phyloP scores from a whole-genome alignment of 1,140 invertebrate genomes.

The Epicauta chinensis region DNA sequence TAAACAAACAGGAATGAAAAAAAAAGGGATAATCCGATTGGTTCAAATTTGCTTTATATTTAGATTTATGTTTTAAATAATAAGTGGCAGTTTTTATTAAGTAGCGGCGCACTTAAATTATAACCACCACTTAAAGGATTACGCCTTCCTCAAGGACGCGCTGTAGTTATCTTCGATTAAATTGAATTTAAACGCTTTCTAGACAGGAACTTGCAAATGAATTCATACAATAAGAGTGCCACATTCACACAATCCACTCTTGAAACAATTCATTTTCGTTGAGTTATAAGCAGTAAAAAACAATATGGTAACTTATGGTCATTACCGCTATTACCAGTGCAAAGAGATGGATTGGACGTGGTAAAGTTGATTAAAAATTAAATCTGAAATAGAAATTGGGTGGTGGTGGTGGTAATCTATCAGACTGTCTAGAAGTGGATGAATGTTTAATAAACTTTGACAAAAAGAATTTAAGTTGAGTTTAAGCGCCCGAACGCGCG shows the following conservation, averaged over 20 bases:
- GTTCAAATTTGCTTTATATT: too few relatives aligned
- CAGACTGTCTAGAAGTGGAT: too few relatives aligned
- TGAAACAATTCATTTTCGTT: too few relatives aligned
- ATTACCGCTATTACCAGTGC: neutral
- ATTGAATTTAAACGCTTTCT: constrained; percentile 14
- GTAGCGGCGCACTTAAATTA: too few relatives aligned
- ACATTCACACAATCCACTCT: neutral
- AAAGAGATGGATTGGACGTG: constrained; percentile 5
- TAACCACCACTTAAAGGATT: constrained; percentile 5
- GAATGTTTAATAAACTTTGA: too few relatives aligned
- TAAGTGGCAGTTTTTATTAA: too few relatives aligned
- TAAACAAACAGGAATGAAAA: too few relatives aligned
- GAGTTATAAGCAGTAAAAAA: constrained; percentile 3
- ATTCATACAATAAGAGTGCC: constrained; percentile 2
- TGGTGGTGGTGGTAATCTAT: too few relatives aligned
- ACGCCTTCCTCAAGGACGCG: constrained; percentile 8
- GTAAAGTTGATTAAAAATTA: constrained; percentile 6
- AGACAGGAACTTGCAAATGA: constrained; percentile 11
- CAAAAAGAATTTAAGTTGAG: too few relatives aligned
- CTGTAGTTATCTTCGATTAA: constrained; percentile 10
- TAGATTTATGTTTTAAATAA: too few relatives aligned
- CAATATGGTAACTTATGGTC: constrained; percentile 3
- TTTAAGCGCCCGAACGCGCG: too few relatives aligned
- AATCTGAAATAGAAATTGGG: constrained; percentile 4
- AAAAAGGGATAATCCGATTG: too few relatives aligned